Evolutionary conservation across 2,113 vertebrate species (phyloP).

Genomic region (Callorhinus ursinus): DNA sequence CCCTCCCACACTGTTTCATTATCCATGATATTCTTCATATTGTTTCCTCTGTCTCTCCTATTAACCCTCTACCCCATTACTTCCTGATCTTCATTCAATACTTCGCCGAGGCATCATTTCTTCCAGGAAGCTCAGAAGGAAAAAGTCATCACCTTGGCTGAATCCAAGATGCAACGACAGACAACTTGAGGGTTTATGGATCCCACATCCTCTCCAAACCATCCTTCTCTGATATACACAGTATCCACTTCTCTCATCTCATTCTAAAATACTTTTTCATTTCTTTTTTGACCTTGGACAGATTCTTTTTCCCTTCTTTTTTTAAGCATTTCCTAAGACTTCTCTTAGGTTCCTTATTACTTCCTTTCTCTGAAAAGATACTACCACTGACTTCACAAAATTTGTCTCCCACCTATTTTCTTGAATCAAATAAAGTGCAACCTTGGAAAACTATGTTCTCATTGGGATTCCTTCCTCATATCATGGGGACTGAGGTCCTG

Average conservation of each 20-base stretch:
- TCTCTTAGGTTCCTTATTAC: background rate
- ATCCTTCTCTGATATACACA: background rate
- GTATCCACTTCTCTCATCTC: background rate
- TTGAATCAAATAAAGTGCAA: background rate
- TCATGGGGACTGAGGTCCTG: background rate
- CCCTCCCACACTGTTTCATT: background rate
- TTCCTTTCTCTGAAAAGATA: background rate
- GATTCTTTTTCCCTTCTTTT: background rate
- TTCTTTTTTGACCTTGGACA: conserved; percentile 1
- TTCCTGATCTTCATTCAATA: background rate
- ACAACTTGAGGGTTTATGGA: background rate
- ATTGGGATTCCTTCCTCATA: background rate
- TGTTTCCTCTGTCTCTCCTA: background rate
- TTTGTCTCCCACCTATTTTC: background rate
- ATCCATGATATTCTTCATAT: background rate
- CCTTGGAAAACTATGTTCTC: background rate
- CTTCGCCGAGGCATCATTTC: background rate
- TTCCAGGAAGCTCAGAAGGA: background rate
- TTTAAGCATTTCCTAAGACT: background rate
- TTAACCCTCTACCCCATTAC: background rate
- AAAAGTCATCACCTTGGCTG: background rate
- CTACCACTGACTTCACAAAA: background rate
- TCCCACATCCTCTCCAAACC: background rate
- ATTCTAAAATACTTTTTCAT: background rate
- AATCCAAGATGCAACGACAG: background rate